Evolutionary conservation across 2,888 invertebrate genomes (phyloP).

Genomic region (Melitaea athalia): DNA sequence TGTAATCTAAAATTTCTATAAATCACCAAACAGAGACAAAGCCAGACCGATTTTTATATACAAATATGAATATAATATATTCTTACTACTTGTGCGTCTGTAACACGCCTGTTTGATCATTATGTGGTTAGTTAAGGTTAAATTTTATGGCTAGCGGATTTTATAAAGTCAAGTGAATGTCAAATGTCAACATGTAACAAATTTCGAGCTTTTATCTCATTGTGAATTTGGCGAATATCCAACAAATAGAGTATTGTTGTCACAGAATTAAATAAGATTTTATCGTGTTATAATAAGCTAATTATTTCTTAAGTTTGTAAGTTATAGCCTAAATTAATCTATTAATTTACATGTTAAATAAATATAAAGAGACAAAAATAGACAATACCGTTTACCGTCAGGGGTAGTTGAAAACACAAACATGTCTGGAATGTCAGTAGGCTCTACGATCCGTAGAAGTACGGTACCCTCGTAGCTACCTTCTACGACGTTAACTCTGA

Average conservation of each 20-base stretch:
- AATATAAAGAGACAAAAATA: background rate
- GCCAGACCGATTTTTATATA: no score
- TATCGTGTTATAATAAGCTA: no score
- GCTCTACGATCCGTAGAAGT: slow-evolving; percentile 51
- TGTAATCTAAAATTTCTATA: no score
- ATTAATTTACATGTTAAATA: background rate
- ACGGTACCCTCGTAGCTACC: slow-evolving; percentile 49
- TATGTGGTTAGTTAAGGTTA: background rate
- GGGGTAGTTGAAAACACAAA: slow-evolving; percentile 6
- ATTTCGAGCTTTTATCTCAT: slow-evolving; percentile 15
- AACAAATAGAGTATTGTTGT: slow-evolving; percentile 14
- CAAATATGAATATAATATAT: no score
- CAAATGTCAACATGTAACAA: slow-evolving; percentile 16
- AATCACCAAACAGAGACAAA: no score
- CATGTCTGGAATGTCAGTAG: slow-evolving; percentile 13
- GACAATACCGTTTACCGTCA: slow-evolving; percentile 1
- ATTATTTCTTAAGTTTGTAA: background rate
- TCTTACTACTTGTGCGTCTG: no score
- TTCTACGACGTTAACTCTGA: slow-evolving; percentile 58
- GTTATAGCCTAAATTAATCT: background rate
- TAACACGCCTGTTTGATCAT: background rate
- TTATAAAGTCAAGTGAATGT: slow-evolving; percentile 2
- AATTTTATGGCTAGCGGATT: background rate
- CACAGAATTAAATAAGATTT: background rate
- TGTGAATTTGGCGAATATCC: slow-evolving; percentile 26